Percentiles rank a stretch among this genome's conserved stretches.
phyloP scores from a whole-genome alignment of 2,113 vertebrate genomes.

The Dinomys branickii region DNA sequence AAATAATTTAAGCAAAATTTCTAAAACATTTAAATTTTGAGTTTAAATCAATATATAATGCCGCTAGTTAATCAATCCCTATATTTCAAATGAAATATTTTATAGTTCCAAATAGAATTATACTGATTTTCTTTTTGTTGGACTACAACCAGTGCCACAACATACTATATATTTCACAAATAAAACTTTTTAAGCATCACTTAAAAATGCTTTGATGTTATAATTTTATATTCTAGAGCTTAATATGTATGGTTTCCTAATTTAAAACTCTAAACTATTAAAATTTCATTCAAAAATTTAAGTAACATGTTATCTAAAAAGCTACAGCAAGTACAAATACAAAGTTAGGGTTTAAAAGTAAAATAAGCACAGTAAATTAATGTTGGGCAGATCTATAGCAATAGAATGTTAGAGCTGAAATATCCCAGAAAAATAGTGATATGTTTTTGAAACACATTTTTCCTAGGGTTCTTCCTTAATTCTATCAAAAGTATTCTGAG shows the following conservation, averaged over 20 bases:
- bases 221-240: neutral
- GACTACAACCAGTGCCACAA: neutral
- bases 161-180: neutral
- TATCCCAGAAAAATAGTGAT: neutral
- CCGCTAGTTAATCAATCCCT: neutral
- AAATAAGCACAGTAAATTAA: neutral
- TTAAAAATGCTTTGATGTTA: neutral
- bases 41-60: neutral
- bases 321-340: neutral
- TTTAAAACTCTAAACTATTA: neutral
- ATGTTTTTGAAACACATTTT: neutral
- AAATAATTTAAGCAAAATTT: neutral
- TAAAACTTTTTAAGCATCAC: neutral
- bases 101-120: neutral
- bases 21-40: neutral
- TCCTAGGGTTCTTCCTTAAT: neutral
- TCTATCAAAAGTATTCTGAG: neutral
- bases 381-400: neutral
- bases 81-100: neutral
- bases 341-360: neutral
- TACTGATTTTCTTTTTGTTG: neutral
- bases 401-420: neutral
- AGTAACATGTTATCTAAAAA: neutral
- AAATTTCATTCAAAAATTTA: neutral
- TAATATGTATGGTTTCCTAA: neutral